A percentile compares a stretch with the other conserved stretches of the same genome.
Evolutionary conservation across 2,113 vertebrate species (phyloP).

Genomic region (Strix uralensis): DNA sequence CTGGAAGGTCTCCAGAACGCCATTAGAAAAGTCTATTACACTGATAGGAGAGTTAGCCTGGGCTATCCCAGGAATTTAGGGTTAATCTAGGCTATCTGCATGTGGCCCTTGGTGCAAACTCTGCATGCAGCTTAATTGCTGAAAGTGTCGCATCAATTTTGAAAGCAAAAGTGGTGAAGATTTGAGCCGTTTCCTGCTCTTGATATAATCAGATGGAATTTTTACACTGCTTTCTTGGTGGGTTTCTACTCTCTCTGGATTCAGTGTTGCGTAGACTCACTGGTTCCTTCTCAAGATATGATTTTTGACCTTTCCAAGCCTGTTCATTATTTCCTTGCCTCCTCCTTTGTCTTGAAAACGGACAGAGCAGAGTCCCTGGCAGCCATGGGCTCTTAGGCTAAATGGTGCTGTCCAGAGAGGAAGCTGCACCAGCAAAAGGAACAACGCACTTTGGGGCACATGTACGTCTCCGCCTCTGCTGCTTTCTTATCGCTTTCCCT

Average conservation of each 20-base stretch:
- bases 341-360: not conserved
- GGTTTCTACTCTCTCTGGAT: not conserved
- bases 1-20: not conserved
- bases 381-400: not conserved
- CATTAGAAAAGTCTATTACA: not conserved
- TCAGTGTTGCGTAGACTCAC: accelerated
- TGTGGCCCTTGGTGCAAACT: not conserved
- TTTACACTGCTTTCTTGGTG: not conserved
- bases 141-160: not conserved
- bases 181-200: not conserved
- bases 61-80: not conserved
- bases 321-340: not conserved
- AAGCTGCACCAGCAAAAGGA: slow-evolving; percentile 25
- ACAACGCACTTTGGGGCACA: not conserved
- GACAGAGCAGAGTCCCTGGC: not conserved
- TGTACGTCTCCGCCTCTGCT: not conserved
- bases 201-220: not conserved
- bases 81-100: not conserved
- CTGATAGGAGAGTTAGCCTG: not conserved
- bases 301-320: not conserved
- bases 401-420: not conserved
- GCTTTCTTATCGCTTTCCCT: slow-evolving; percentile 27
- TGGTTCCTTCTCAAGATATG: not conserved
- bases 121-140: not conserved
- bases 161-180: slow-evolving; percentile 32